These are phyloP conservation scores for Tragelaphus scriptus DNA, from an alignment of 2,113 vertebrate species.

Conservation along the genomic window DNA sequence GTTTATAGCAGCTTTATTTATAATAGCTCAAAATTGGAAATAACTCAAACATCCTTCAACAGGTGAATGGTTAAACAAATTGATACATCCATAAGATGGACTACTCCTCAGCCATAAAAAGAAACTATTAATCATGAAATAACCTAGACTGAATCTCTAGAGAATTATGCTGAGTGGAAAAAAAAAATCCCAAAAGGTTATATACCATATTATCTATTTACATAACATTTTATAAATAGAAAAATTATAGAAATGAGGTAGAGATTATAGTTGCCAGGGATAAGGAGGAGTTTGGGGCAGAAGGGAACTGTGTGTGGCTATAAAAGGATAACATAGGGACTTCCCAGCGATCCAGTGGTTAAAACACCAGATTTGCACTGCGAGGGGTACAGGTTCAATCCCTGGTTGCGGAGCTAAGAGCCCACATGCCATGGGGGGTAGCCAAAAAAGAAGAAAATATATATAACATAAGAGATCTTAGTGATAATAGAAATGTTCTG, in stretches of 20 bases:
- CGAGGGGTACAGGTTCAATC: background rate
- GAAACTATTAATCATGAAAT: background rate
- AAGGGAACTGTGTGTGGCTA: background rate
- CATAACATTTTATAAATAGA: constrained; percentile 1
- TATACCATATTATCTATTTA: background rate
- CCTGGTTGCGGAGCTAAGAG: background rate
- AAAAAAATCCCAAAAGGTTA: background rate
- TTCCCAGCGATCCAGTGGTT: background rate
- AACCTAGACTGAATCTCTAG: background rate
- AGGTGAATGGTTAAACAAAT: constrained; percentile 22
- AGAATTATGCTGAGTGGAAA: background rate
- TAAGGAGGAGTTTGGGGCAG: background rate
- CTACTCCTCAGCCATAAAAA: background rate
- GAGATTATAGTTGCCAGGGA: background rate
- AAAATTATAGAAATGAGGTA: background rate
- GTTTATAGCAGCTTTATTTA: constrained; percentile 43
- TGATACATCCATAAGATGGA: background rate
- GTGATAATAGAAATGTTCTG: background rate
- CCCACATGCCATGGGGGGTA: background rate
- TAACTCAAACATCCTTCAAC: background rate
- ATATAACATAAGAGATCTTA: background rate
- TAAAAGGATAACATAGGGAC: background rate
- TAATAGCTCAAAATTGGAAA: constrained; percentile 10
- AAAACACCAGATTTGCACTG: background rate
- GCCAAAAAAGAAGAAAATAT: background rate